phyloP scores from a whole-genome alignment of 2,797 vertebrate genomes.

The Delichon dasypus region DNA sequence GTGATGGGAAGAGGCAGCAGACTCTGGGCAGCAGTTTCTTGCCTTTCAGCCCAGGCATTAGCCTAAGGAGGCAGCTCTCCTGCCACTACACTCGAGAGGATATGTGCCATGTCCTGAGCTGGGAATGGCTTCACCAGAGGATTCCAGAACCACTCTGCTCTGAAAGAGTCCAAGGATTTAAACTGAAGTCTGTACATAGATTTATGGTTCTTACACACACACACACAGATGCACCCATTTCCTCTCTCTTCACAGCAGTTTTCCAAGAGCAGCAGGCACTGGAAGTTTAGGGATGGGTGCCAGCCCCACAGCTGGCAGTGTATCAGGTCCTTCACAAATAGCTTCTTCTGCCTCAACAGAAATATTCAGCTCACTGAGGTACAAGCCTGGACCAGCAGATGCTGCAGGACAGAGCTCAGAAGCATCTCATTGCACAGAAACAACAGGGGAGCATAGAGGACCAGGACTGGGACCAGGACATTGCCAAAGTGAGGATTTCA shows the following conservation, averaged over 20 bases:
- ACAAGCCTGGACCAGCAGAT: background rate
- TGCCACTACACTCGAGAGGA: background rate
- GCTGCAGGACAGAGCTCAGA: background rate
- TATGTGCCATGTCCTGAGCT: background rate
- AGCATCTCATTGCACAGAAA: background rate
- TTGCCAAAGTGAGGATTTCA: background rate
- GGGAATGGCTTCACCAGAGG: background rate
- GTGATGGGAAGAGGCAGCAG: background rate
- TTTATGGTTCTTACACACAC: background rate
- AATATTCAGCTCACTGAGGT: background rate
- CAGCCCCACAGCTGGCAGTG: background rate
- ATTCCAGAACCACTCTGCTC: background rate
- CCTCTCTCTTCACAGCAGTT: background rate
- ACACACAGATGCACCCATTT: rapidly evolving
- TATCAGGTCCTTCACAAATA: background rate
- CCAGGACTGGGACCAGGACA: background rate
- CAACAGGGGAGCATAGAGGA: rapidly evolving
- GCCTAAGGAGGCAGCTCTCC: background rate
- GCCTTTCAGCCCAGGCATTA: background rate
- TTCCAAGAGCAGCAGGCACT: conserved; percentile 8
- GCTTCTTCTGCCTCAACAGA: background rate
- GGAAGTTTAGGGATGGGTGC: background rate
- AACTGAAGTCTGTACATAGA: background rate
- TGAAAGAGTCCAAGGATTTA: background rate
- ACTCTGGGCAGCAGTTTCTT: background rate